These are phyloP conservation scores for Chrysomela aeneicollis DNA, from an alignment of 2,888 invertebrate genomes.

Conservation along the genomic window DNA sequence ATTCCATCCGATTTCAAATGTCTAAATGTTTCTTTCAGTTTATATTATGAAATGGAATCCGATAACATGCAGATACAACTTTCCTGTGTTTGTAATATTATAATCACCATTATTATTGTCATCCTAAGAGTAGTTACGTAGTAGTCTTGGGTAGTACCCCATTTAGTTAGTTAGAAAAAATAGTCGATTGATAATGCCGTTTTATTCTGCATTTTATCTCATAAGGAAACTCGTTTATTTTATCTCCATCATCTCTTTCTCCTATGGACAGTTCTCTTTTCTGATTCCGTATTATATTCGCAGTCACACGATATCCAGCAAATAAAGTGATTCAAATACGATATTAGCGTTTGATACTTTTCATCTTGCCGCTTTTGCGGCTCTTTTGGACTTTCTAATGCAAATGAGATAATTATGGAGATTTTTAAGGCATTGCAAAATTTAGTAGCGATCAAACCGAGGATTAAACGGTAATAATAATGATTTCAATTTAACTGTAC, in stretches of 20 bases:
- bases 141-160: no score
- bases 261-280: conserved; percentile 7
- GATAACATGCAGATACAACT: no score
- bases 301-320: conserved; percentile 1
- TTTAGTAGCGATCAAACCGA: conserved; percentile 2
- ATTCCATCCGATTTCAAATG: no score
- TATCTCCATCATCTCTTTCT: conserved; percentile 11
- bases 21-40: no score
- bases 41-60: no score
- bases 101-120: no score
- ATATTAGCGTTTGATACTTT: conserved; percentile 20
- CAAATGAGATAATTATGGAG: conserved; percentile 29
- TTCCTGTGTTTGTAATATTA: no score
- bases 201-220: neutral
- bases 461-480: conserved; percentile 12
- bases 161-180: no score
- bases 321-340: conserved; percentile 26
- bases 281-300: conserved; percentile 2
- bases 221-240: neutral
- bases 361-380: conserved; percentile 23
- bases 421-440: conserved; percentile 7
- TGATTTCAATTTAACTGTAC: neutral
- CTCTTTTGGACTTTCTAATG: conserved; percentile 32
- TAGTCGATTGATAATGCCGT: neutral
- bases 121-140: no score